Conservation (phyloP, 2,888 invertebrate genomes). For the Tortricodes alternella region DNA sequence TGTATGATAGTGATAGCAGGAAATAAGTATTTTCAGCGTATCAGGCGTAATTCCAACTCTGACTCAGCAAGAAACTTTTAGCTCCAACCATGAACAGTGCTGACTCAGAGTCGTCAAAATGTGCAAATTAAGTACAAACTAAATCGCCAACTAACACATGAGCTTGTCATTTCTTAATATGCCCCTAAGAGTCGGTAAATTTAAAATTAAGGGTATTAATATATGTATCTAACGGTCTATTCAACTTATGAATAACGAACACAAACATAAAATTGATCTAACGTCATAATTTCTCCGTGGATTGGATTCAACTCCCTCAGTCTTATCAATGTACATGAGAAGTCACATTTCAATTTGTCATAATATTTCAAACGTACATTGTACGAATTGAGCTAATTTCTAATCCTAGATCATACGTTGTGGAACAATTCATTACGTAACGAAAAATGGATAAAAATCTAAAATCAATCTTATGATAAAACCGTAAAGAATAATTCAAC, state of each 20-base stretch:
- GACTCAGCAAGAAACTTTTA: not conserved
- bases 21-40: not conserved
- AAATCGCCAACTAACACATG: not conserved
- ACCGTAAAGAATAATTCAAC: slow-evolving; percentile 1
- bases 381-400: slow-evolving; percentile 58
- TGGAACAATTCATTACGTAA: slow-evolving; percentile 5
- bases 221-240: slow-evolving; percentile 4
- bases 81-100: not conserved
- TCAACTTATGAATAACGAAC: slow-evolving; percentile 26
- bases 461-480: slow-evolving; percentile 18
- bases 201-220: not conserved
- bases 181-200: slow-evolving; percentile 1
- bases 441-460: slow-evolving; percentile 28
- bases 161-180: not conserved
- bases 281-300: slow-evolving; percentile 10
- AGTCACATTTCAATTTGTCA: slow-evolving; percentile 36
- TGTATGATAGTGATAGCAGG: slow-evolving; percentile 3
- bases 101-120: not conserved
- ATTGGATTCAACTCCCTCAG: slow-evolving; percentile 46
- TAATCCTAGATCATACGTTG: slow-evolving; percentile 31
- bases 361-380: slow-evolving; percentile 42
- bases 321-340: slow-evolving; percentile 53
- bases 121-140: not conserved
- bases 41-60: slow-evolving; percentile 13
- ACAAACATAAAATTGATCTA: slow-evolving; percentile 19